These are phyloP conservation scores for Platyscapa corneri DNA, from an alignment of 1,140 invertebrate species.

Conservation along the genomic window DNA sequence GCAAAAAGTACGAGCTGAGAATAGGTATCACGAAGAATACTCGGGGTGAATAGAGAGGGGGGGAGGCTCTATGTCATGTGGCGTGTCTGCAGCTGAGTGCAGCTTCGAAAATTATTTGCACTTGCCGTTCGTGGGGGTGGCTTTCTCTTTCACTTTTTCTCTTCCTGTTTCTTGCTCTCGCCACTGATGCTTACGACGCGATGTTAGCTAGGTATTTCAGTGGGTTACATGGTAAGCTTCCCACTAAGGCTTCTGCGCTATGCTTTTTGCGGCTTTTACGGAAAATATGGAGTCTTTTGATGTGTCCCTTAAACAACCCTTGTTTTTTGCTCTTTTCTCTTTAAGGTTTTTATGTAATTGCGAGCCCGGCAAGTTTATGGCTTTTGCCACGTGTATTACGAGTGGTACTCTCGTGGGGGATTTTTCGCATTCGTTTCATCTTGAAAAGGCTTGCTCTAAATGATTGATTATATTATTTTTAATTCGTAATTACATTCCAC, in stretches of 20 bases:
- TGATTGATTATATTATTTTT: not conserved
- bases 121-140: slow-evolving; percentile 8
- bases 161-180: not conserved
- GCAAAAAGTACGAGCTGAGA: not conserved
- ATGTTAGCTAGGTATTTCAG: slow-evolving; percentile 10
- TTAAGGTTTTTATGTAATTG: slow-evolving; percentile 1
- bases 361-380: not conserved
- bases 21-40: not conserved
- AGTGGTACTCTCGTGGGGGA: not conserved
- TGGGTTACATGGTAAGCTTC: not conserved
- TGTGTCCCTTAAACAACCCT: slow-evolving; percentile 10
- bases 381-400: not conserved
- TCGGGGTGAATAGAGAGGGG: not conserved
- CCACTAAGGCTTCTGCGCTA: no score
- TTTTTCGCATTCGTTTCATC: not conserved
- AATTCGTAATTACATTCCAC: not conserved
- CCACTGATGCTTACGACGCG: not conserved
- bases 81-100: slow-evolving; percentile 28
- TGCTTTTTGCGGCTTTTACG: not conserved
- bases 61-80: slow-evolving; percentile 5
- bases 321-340: slow-evolving; percentile 3
- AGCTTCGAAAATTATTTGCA: slow-evolving; percentile 46
- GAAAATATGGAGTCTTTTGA: slow-evolving; percentile 1
- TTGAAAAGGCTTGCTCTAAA: not conserved
- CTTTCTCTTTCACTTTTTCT: not conserved